Conservation (phyloP, 2,888 invertebrate species). For the Poecilobothrus nobilitatus region DNA sequence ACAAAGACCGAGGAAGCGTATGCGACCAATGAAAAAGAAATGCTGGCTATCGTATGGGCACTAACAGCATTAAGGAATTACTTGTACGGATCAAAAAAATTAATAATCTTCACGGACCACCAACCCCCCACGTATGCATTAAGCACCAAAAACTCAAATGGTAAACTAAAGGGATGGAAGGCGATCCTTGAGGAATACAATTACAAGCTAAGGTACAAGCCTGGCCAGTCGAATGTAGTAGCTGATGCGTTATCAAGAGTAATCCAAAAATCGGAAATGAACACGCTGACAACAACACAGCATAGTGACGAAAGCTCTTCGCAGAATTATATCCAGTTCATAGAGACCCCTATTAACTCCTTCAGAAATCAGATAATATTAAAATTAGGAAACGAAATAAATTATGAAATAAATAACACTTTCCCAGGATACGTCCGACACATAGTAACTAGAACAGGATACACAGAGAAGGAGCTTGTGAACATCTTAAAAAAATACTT, state of each 20-base stretch:
- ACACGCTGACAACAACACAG: conserved; percentile 2
- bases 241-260: conserved; percentile 15
- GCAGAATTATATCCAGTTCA: not conserved
- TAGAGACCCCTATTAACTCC: conserved; percentile 9
- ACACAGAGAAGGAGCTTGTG: too few relatives aligned
- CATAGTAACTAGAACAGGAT: too few relatives aligned
- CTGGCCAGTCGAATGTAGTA: conserved; percentile 13
- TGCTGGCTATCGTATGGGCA: conserved; percentile 15
- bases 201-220: conserved; percentile 12
- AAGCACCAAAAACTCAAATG: conserved; percentile 12
- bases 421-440: too few relatives aligned
- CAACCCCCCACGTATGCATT: conserved; percentile 10
- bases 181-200: conserved; percentile 17
- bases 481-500: not conserved
- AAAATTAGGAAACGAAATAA: not conserved
- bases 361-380: conserved; percentile 13
- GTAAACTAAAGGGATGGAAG: conserved; percentile 16
- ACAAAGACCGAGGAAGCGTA: conserved; percentile 10
- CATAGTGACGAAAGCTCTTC: conserved; percentile 13
- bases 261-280: not conserved
- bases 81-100: conserved; percentile 11
- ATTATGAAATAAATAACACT: not conserved
- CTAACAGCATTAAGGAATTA: conserved; percentile 11
- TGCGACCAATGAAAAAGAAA: conserved; percentile 13
- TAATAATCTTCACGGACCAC: conserved; percentile 13